Conservation (phyloP, 2,113 vertebrate species). For the Azemiops feae region DNA sequence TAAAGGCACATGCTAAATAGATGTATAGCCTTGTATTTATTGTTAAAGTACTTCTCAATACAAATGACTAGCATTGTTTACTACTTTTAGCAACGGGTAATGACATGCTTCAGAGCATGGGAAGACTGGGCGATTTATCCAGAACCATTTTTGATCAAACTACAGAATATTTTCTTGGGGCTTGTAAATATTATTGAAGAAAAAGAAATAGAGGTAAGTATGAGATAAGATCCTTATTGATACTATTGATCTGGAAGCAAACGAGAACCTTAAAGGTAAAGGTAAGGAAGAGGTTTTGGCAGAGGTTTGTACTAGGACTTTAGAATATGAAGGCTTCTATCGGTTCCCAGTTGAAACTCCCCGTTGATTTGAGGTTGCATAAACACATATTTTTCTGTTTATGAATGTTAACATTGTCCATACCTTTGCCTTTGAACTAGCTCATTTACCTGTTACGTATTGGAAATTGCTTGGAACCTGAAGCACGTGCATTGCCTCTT, state of each 20-base stretch:
- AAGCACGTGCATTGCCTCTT: conserved; percentile 32
- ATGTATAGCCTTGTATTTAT: conserved; percentile 2
- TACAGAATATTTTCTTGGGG: conserved; percentile 98
- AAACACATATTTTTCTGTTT: background rate
- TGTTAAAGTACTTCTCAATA: conserved; percentile 23
- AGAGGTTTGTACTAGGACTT: background rate
- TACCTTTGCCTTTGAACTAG: conserved; percentile 30
- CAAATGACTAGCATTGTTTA: conserved; percentile 23
- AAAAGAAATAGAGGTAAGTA: conserved; percentile 80
- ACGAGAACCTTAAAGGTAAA: conserved; percentile 3
- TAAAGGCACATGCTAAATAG: background rate
- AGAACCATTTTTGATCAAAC: conserved; percentile 97
- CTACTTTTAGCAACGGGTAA: conserved; percentile 90
- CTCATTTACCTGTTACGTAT: conserved; percentile 26
- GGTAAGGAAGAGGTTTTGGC: conserved; percentile 10
- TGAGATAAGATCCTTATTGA: conserved; percentile 10
- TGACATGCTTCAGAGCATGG: conserved; percentile 98
- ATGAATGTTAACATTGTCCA: conserved; percentile 33
- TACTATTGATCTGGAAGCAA: conserved; percentile 22
- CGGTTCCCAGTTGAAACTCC: conserved; percentile 4
- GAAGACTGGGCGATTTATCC: conserved; percentile 99
- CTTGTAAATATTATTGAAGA: conserved; percentile 92
- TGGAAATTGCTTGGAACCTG: conserved; percentile 14
- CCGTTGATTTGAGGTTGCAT: conserved; percentile 17
- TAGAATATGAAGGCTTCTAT: conserved; percentile 2